A percentile compares a stretch with the other conserved stretches of the same genome.
phyloP scores from a whole-genome alignment of 2,113 vertebrate species.

The Theristicus caerulescens region DNA sequence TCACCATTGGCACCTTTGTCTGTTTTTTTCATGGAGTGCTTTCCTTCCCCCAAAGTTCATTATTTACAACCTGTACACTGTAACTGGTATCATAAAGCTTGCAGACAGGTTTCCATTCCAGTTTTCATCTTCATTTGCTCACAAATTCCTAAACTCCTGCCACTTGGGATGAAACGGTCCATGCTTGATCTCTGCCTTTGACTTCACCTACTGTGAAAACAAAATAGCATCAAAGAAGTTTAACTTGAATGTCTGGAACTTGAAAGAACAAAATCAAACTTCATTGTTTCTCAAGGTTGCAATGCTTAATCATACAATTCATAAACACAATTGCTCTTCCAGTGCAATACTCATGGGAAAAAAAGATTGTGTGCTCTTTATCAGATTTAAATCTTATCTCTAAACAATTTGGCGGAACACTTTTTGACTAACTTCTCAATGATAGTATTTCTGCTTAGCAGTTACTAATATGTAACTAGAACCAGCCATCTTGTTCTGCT shows the following conservation, averaged over 20 bases:
- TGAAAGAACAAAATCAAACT: background rate
- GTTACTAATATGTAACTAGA: background rate
- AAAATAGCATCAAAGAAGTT: background rate
- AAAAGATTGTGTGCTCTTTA: background rate
- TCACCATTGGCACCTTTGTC: background rate
- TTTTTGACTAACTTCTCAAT: background rate
- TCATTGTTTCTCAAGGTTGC: background rate
- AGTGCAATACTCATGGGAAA: background rate
- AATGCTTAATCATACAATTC: background rate
- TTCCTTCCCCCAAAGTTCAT: background rate
- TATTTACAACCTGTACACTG: background rate
- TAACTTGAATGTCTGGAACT: conserved; percentile 10
- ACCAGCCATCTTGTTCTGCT: conserved; percentile 42
- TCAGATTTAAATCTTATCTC: background rate
- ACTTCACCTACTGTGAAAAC: background rate
- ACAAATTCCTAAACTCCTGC: background rate
- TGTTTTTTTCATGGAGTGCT: background rate
- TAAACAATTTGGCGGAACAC: background rate
- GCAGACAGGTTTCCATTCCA: background rate
- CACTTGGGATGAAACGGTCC: background rate
- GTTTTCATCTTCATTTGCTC: background rate
- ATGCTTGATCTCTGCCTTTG: background rate
- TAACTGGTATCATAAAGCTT: background rate
- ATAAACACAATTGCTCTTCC: background rate
- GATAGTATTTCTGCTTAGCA: background rate